Base-by-base conservation (phyloP, 2,797 vertebrate species). In the Agapornis canus region DNA sequence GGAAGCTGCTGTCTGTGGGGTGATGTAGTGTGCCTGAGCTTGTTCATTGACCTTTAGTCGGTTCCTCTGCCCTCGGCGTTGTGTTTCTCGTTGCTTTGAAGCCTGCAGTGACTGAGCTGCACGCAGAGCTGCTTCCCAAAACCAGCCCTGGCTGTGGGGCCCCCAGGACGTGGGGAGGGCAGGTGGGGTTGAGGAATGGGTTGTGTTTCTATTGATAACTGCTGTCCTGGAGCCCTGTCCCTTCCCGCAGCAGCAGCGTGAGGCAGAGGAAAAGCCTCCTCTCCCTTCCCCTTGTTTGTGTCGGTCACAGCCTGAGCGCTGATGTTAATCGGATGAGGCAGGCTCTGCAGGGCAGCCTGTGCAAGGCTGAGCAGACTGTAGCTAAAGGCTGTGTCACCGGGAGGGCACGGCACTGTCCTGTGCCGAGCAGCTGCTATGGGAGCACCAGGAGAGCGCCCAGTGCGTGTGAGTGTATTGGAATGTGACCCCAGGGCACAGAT, bases 351-450 rank as follows among this genome's bases (percentile, higher is more conserved):
- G 95, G 43, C 72, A 25, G 86, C 90, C 63, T 83, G 91, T 23
- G 48, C 57, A 75, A 92, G 92, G 90, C 76, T 90, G 73, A 87
- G 68, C 56, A 68, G 95, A 86, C 87, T 78, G 94, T 83, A 78
- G 82, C 93, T 76, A 90, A 82, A 85, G 82, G 64, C 82, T 80
- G 71, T 31, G 10, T 60, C 37, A 22, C 18, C 49, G 77, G 26
- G 14, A 49, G 81, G 71, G 88, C 47, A 0, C 9, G 40, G 14
- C 69, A 35, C 20, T 61, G 68, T 47, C 4, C 22, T 13, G 43
- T 63, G 82, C 49, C 31, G 65, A 35, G 0, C 2, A 45, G 95
- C 96, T 66, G 8, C 82, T 76, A 22, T 66, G 92, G 95, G 61
- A 90, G 88, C 89, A 17, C 63, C 11, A 17, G 71, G 71, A 11